Evolutionary conservation across 2,888 invertebrate genomes (phyloP).

Genomic region (Neuroscelio doddi): DNA sequence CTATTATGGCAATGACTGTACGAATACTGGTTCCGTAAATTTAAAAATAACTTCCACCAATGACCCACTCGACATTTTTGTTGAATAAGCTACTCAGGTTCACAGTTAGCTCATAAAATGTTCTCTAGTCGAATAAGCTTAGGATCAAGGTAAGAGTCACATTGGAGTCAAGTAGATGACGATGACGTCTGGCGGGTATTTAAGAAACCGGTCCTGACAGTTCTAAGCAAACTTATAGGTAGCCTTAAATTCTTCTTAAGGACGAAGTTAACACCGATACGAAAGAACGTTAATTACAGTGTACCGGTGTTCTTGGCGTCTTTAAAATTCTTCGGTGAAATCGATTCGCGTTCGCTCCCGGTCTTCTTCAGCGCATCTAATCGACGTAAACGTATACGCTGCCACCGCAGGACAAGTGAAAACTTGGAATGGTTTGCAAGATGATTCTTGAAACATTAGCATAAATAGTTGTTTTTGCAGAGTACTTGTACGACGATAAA

Average conservation of each 20-base stretch:
- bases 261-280: conserved; percentile 43
- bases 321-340: conserved; percentile 46
- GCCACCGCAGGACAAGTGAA: conserved; percentile 21
- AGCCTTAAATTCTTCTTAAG: conserved; percentile 43
- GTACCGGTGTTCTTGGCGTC: conserved; percentile 41
- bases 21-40: too few relatives aligned
- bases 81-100: background rate
- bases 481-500: background rate
- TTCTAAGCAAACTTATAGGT: conserved; percentile 43
- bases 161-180: background rate
- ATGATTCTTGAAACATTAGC: conserved; percentile 44
- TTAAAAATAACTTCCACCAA: too few relatives aligned
- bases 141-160: conserved; percentile 9
- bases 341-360: conserved; percentile 46
- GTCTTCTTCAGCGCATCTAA: conserved; percentile 41
- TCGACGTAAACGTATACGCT: conserved; percentile 33
- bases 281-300: conserved; percentile 45
- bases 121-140: conserved; percentile 1
- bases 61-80: background rate
- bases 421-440: conserved; percentile 9
- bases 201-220: conserved; percentile 27
- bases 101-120: conserved; percentile 3
- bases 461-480: conserved; percentile 41
- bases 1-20: too few relatives aligned
- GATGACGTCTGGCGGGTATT: conserved; percentile 3